These are phyloP conservation scores for Adelognathus sp. DNA, from an alignment of 2,888 invertebrate species.

Conservation along the genomic window DNA sequence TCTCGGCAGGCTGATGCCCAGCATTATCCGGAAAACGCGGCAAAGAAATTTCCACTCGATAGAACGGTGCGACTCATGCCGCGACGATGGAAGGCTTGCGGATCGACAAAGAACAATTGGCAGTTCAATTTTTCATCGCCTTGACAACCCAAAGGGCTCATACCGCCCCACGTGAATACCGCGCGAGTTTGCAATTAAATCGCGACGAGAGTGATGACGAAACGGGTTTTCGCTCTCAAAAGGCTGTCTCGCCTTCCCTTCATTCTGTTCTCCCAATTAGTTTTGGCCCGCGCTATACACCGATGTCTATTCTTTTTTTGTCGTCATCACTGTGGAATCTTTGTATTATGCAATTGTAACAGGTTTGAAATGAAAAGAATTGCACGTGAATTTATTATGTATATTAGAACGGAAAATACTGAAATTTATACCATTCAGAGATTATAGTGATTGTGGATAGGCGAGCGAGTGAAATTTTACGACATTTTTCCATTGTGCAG, in stretches of 20 bases:
- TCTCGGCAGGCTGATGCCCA: no score
- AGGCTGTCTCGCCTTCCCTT: background rate
- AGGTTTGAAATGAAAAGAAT: background rate
- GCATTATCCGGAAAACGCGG: background rate
- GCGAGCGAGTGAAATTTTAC: background rate
- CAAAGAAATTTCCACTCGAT: constrained; percentile 8
- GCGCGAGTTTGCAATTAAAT: constrained; percentile 10
- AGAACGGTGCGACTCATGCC: background rate
- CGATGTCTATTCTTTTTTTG: background rate
- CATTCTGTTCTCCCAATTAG: constrained; percentile 44
- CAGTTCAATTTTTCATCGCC: constrained; percentile 23
- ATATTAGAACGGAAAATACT: background rate
- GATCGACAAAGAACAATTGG: background rate
- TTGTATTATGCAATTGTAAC: background rate
- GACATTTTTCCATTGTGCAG: background rate
- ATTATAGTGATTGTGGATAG: background rate
- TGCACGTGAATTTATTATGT: background rate
- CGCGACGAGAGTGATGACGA: constrained; percentile 7
- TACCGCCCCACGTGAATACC: background rate
- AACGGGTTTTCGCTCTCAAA: constrained; percentile 3
- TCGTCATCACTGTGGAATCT: background rate
- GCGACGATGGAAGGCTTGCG: background rate
- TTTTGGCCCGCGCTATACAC: constrained; percentile 20
- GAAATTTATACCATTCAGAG: background rate
- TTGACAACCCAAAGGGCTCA: background rate